These are phyloP conservation scores for Saccostrea cuccullata DNA, from an alignment of 1,140 invertebrate species.

Conservation along the genomic window DNA sequence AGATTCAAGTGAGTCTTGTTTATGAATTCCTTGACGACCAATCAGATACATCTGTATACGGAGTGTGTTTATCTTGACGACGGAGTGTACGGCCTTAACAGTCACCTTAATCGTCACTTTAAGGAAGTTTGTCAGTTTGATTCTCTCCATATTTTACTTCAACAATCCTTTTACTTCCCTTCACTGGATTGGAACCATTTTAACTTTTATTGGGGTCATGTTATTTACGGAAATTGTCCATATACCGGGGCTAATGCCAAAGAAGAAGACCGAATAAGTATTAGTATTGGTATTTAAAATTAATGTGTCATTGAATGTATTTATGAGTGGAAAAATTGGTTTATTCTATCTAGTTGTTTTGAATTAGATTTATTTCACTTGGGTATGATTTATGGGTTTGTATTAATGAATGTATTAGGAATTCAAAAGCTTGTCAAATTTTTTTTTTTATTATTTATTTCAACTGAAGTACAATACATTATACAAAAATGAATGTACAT, in stretches of 20 bases:
- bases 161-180: conserved; percentile 93
- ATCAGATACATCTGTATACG: conserved; percentile 92
- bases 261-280: conserved; percentile 27
- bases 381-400: neutral
- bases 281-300: neutral
- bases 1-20: no score
- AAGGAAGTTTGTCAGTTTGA: conserved; percentile 95
- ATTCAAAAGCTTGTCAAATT: no score
- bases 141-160: conserved; percentile 98
- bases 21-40: conserved; percentile 58
- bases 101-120: conserved; percentile 97
- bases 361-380: neutral
- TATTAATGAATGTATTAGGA: no score
- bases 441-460: no score
- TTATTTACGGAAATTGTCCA: conserved; percentile 86
- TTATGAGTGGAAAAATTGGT: neutral
- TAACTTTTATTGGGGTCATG: conserved; percentile 95
- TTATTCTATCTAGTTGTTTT: neutral
- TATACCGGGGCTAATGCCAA: neutral
- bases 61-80: conserved; percentile 95
- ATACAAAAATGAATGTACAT: no score
- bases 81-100: conserved; percentile 94
- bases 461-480: no score
- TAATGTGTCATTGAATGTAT: neutral
- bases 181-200: conserved; percentile 94